Percentiles rank a stretch among this genome's conserved stretches.
These are phyloP conservation scores for Peromyscus nudipes DNA, from an alignment of 2,797 vertebrate species.

Conservation along the genomic window DNA sequence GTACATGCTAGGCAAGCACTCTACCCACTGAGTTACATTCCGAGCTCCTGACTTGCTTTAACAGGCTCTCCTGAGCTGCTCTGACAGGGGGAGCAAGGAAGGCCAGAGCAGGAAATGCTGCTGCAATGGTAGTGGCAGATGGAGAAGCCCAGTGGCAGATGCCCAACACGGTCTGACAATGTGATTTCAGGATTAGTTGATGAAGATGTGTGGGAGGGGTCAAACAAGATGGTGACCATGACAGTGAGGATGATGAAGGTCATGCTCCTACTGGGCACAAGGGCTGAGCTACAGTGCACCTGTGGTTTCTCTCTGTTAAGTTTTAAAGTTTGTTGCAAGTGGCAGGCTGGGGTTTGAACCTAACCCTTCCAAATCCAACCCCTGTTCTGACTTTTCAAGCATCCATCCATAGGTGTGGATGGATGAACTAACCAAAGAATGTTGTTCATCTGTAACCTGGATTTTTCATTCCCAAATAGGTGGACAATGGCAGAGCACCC, in stretches of 20 bases:
- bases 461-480: not conserved
- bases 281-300: not conserved
- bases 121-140: fast-evolving
- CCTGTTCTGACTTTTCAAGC: not conserved
- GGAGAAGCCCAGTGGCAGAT: not conserved
- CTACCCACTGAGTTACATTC: not conserved
- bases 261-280: not conserved
- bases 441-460: not conserved
- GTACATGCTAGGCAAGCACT: not conserved
- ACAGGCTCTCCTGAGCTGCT: not conserved
- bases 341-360: not conserved
- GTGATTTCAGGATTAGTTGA: not conserved
- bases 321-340: not conserved
- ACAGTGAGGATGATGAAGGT: not conserved
- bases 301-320: not conserved
- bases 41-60: not conserved
- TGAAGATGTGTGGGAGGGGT: not conserved
- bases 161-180: not conserved
- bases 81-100: not conserved
- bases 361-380: not conserved
- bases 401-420: not conserved
- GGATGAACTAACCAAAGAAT: not conserved
- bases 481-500: no score
- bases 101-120: not conserved
- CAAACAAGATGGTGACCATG: not conserved